Conservation (phyloP, 2,113 vertebrate genomes). For the Chascanopsetta lugubris region DNA sequence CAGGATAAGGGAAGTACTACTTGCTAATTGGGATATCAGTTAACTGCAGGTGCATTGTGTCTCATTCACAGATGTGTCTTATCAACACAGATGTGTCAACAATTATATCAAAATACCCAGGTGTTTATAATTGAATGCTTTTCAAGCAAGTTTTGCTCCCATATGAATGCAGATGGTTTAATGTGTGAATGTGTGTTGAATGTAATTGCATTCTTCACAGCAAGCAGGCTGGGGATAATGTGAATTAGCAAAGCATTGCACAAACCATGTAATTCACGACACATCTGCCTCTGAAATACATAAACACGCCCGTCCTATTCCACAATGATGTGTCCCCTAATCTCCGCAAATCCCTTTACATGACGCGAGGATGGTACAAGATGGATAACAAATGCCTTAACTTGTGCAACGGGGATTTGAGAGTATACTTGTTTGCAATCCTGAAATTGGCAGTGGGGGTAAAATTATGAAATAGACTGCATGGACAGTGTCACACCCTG, state of each 20-base stretch:
- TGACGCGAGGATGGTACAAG: slow-evolving; percentile 8
- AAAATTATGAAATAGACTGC: not conserved
- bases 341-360: slow-evolving; percentile 48
- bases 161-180: not conserved
- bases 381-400: not conserved
- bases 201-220: slow-evolving; percentile 45
- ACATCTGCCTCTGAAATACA: slow-evolving; percentile 47
- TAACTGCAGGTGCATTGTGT: no score
- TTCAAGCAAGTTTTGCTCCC: not conserved
- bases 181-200: slow-evolving; percentile 6
- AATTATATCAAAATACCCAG: not conserved
- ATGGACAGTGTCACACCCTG: not conserved
- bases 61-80: no score
- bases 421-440: not conserved
- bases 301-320: slow-evolving; percentile 35
- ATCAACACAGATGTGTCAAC: slow-evolving; percentile 15
- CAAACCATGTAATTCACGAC: slow-evolving; percentile 44
- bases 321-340: slow-evolving; percentile 18
- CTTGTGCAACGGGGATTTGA: not conserved
- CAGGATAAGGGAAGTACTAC: no score
- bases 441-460: not conserved
- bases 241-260: slow-evolving; percentile 32
- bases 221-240: slow-evolving; percentile 23
- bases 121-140: not conserved
- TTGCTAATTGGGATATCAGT: no score